Percentiles rank a stretch among this genome's conserved stretches.
Evolutionary conservation across 2,113 vertebrate genomes (phyloP).

Genomic region (Ictalurus furcatus): DNA sequence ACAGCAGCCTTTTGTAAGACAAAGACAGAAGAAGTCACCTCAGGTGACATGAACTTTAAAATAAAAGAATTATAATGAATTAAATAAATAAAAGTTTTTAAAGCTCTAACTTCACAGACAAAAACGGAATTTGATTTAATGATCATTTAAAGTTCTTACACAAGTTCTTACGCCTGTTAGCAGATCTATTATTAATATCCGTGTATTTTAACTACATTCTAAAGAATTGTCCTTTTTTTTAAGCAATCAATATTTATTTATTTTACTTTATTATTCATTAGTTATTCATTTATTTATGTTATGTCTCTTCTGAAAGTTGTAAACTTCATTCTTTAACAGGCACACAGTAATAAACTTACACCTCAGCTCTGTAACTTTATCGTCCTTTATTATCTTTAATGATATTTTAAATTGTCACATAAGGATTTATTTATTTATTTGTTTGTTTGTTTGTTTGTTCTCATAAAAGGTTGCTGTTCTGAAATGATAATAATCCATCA

Average conservation of each 20-base stretch:
- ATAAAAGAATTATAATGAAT: background rate
- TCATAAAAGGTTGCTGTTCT: background rate
- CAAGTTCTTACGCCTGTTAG: too few relatives aligned
- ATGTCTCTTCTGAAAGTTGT: background rate
- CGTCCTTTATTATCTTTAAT: background rate
- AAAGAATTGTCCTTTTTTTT: background rate
- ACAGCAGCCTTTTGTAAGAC: background rate
- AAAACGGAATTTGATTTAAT: background rate
- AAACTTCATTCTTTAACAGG: background rate
- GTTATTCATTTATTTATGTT: background rate
- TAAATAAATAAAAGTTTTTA: background rate
- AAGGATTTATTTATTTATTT: background rate
- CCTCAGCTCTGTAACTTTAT: background rate
- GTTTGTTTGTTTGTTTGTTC: background rate
- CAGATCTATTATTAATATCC: background rate
- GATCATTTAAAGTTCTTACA: background rate
- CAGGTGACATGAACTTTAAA: too few relatives aligned
- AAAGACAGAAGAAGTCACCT: background rate
- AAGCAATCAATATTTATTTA: background rate
- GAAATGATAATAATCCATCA: background rate
- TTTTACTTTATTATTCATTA: background rate
- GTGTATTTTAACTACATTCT: background rate
- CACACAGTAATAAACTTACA: background rate
- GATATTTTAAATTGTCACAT: background rate
- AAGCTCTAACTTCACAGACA: background rate